Conservation (phyloP, 1,140 invertebrate genomes). For the Thaumatotibia leucotreta region DNA sequence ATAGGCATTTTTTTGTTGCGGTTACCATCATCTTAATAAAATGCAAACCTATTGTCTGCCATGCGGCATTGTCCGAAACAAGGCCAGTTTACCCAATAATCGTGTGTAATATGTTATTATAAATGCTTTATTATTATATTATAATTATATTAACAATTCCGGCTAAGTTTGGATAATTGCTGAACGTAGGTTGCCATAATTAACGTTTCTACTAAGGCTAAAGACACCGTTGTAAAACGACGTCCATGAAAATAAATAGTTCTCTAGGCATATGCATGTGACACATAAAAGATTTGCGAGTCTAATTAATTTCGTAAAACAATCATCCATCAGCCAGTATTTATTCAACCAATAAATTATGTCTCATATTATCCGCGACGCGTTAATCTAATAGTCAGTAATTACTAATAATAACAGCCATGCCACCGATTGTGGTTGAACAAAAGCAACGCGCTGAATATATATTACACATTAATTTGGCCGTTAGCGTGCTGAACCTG, state of each 20-base stretch:
- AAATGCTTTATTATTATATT: too few relatives aligned
- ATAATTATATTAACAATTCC: too few relatives aligned
- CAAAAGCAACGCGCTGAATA: conserved; percentile 48
- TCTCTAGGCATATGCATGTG: background rate
- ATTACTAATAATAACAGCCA: conserved; percentile 35
- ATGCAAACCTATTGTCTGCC: conserved; percentile 35
- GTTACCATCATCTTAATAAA: conserved; percentile 42
- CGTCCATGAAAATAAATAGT: too few relatives aligned
- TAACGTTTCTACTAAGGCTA: too few relatives aligned
- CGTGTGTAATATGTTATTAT: too few relatives aligned
- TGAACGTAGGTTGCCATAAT: too few relatives aligned
- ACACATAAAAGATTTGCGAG: background rate
- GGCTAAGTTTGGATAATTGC: too few relatives aligned
- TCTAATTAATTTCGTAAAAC: background rate
- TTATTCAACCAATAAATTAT: background rate
- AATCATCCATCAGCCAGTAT: background rate
- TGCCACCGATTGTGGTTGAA: conserved; percentile 37
- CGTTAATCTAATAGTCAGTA: conserved; percentile 29
- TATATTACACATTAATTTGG: conserved; percentile 53
- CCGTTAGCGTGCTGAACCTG: conserved; percentile 24
- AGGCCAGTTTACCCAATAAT: conserved; percentile 33
- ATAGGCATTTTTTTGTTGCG: conserved; percentile 43
- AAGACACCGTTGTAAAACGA: too few relatives aligned
- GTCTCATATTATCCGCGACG: background rate
- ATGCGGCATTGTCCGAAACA: conserved; percentile 32